Base-by-base conservation (phyloP, 2,797 vertebrate species). In the Centropyge bicolor region DNA sequence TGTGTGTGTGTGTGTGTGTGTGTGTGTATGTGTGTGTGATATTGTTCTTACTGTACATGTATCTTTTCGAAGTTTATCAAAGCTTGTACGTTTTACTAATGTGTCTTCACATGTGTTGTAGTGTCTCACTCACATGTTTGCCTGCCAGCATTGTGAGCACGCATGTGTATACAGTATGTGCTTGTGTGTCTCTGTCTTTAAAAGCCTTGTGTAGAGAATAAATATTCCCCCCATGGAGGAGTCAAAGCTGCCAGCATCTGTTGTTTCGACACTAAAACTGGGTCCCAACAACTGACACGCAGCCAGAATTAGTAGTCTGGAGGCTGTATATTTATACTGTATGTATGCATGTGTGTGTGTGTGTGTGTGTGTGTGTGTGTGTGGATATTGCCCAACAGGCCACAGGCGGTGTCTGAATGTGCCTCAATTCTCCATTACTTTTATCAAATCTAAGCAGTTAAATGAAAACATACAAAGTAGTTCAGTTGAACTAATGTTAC, bases 261-360 rank as follows among this genome's bases (percentile, higher is more conserved):
- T 66, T 84, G 81, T 83, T 87, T 63, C 83, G 49, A 22, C 74
- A 68, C 54, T 68, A 45, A 83, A 79, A 77, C 80, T 77, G 65
- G 27, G 27, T 65, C 59, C 52, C 56, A 56, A 66, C 56, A 70
- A 14, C 54, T 38, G 49, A 70, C 35, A 66, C 27, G 19, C 54
- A 80, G 54, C 31, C 70, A 80, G 74, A 81, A 60, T 20, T 48
- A 41, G 20, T 27, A 45, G 41, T 54, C 46, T 20, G 17, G 43
- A 55, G 65, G 61, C 36, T 66, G 46, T 36, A 31, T 73, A 56
- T 54, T 65, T 48, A 22, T 19, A 52, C 14, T 54, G 13, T 48
- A 6, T 52, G 40, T 60, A 36, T 46, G 19, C 27, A 12, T 20
- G 41, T 49, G 6, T 22, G 66, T 52, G 45, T 12, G 12, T 14